Evolutionary conservation across 1,140 invertebrate species (phyloP).

Genomic region (Ostrea denselamellosa): DNA sequence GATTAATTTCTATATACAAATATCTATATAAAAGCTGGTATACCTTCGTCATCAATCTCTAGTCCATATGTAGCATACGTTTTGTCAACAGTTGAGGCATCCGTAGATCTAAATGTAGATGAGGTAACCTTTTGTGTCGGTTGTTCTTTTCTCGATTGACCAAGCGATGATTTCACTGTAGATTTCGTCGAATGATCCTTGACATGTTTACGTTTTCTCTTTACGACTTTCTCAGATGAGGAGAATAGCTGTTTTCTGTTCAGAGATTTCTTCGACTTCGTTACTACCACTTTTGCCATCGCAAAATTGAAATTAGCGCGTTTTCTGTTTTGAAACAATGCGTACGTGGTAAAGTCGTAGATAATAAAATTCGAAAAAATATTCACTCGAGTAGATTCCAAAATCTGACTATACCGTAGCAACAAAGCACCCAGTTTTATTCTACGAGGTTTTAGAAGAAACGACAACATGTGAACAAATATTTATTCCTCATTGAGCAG

Average conservation of each 20-base stretch:
- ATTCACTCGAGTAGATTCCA: too few relatives aligned
- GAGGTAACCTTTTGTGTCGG: not conserved
- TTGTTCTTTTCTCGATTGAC: not conserved
- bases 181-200: not conserved
- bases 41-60: slow-evolving; percentile 2
- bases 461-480: too few relatives aligned
- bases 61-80: not conserved
- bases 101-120: too few relatives aligned
- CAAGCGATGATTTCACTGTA: not conserved
- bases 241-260: not conserved
- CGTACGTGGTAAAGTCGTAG: too few relatives aligned
- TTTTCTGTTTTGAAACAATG: too few relatives aligned
- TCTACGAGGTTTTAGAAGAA: too few relatives aligned
- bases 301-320: not conserved
- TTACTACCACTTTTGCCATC: not conserved
- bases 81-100: not conserved
- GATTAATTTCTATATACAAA: not conserved
- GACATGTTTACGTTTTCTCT: not conserved
- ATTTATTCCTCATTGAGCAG: too few relatives aligned
- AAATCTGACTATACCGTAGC: too few relatives aligned
- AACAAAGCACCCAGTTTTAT: too few relatives aligned
- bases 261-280: not conserved
- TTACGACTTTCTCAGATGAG: not conserved
- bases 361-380: too few relatives aligned
- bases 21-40: too few relatives aligned